These are phyloP conservation scores for Taeniopygia guttata DNA, from an alignment of 2,797 vertebrate genomes.

Conservation along the genomic window DNA sequence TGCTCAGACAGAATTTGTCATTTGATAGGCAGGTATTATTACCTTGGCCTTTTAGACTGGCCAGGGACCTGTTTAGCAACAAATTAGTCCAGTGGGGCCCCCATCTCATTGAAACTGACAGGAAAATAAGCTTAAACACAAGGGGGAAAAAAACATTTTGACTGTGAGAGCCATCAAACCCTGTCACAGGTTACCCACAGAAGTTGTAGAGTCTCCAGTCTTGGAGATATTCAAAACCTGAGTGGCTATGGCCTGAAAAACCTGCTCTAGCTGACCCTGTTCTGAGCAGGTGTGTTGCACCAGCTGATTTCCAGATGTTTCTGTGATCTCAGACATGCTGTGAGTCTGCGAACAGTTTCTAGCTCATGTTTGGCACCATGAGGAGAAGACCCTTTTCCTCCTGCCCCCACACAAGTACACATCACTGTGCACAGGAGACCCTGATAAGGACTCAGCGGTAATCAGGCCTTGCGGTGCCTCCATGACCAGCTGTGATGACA, in stretches of 20 bases:
- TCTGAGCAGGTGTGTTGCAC: not conserved
- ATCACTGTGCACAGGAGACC: not conserved
- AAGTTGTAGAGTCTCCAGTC: not conserved
- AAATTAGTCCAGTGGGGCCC: not conserved
- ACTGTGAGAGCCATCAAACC: not conserved
- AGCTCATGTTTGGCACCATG: not conserved
- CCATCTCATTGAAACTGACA: not conserved
- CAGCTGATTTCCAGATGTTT: not conserved
- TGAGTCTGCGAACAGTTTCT: not conserved
- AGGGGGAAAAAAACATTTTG: not conserved
- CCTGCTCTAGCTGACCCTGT: not conserved
- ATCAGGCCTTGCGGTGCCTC: not conserved
- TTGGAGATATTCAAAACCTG: not conserved
- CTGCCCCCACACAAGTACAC: not conserved
- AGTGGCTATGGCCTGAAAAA: not conserved
- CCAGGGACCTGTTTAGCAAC: not conserved
- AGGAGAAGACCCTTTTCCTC: not conserved
- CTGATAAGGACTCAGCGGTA: not conserved
- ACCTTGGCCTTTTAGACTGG: conserved; percentile 5
- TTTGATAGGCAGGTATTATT: conserved; percentile 59
- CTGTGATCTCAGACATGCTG: not conserved
- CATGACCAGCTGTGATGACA: not conserved
- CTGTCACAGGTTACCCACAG: not conserved
- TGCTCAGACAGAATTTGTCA: conserved; percentile 34
- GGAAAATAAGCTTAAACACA: not conserved